Base-by-base conservation (phyloP, 1,140 invertebrate genomes). In the Plectrocnemia conspersa region DNA sequence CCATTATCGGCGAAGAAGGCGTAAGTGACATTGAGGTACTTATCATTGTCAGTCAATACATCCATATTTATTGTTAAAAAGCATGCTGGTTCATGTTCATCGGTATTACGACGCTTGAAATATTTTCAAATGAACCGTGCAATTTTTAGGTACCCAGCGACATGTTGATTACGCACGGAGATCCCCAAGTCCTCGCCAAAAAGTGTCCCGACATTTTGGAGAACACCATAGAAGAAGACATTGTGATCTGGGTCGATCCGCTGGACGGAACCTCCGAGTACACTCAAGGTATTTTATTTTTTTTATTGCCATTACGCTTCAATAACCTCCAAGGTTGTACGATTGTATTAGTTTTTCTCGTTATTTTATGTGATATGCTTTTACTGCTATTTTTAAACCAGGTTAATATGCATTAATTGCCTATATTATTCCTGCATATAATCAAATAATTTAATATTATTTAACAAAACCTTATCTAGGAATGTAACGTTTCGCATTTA, bases 161-260 rank as follows among this genome's bases (percentile, higher is more conserved):
- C 63, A 89, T 84, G 84, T 65, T 89, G 36, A 79, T 87, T 16
- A 79, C 77, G 7, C 82, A 88, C 19, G 70, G 73, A 49, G 86
- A 90, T 67, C 74, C 80, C 56, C 79, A 84, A 33, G 82, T 94
- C 7, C 69, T 95, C 18, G 73, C 79, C 53, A 64, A 82, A 11
- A 70, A 76, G 47, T 85, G 92, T 65, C 91, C 93, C 9, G 65
- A 76, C 2, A 71, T 84, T 47, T 78, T 88, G 32, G 66, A 77
- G 54, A 71, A 83, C 63, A 72, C 91, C 1, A 74, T 75, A 36
- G 78, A 82, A n/a, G 79, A 84, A 56, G 85, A 88, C 63, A 72
- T 88, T 61, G 91, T 94, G 21, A 82, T 98, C 38, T 99, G 97
- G 97, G 93, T 99, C 4, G 97, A 99, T 79, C 97, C 97, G 5